Percentiles rank a stretch among this genome's conserved stretches.
Conservation (phyloP, 2,888 invertebrate species). For the Lacanobia wlatinum region DNA sequence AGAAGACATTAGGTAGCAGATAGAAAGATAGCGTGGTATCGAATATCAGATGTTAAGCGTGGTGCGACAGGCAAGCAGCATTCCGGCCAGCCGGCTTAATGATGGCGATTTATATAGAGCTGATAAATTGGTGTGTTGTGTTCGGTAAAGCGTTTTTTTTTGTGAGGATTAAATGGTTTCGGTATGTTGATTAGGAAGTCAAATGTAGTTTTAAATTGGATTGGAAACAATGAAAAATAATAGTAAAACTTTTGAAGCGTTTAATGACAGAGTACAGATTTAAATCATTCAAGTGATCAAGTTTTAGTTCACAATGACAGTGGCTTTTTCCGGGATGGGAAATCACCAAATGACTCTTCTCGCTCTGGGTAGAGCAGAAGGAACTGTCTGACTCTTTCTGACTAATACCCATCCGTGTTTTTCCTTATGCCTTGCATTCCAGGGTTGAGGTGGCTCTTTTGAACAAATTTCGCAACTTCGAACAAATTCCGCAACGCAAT, state of each 20-base stretch:
- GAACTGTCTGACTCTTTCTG: no score
- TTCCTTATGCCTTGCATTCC: no score
- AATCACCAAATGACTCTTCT: no score
- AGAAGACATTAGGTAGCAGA: conserved; percentile 78
- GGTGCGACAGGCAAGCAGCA: conserved; percentile 84
- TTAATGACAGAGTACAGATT: no score
- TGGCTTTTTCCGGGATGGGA: background rate
- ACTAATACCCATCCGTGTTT: no score
- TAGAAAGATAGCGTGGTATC: conserved; percentile 85
- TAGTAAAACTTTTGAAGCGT: background rate
- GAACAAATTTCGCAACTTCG: no score
- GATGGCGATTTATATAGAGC: conserved; percentile 80
- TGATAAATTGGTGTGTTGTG: conserved; percentile 56
- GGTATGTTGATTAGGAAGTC: conserved; percentile 3
- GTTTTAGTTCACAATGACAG: background rate
- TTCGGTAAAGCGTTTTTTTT: conserved; percentile 11
- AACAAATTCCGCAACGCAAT: background rate
- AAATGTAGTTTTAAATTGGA: background rate
- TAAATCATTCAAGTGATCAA: background rate
- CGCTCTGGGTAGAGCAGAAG: no score
- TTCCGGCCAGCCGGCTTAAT: conserved; percentile 82
- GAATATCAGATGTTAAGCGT: conserved; percentile 86
- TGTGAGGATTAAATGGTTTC: background rate
- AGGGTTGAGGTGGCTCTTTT: no score
- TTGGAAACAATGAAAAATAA: background rate